Base-by-base conservation (phyloP, 2,113 vertebrate genomes). In the Phylloscopus trochiloides region DNA sequence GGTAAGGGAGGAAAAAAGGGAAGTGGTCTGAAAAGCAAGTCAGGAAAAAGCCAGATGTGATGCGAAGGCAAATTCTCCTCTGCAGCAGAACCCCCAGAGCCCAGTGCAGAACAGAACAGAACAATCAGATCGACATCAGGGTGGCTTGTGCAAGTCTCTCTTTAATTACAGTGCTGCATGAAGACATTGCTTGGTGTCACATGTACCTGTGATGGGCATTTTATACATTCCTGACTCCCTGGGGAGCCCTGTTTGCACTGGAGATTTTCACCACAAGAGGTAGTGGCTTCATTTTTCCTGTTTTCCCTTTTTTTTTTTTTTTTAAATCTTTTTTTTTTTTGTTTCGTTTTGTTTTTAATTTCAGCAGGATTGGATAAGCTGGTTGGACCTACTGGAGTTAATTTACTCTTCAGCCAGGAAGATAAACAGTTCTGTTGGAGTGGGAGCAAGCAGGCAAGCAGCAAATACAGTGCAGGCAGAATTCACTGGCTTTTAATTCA, bases 121-220 rank as follows among this genome's bases (percentile, higher is more conserved):
- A 38, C 20, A 94, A 74, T 3, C 71, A 70, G 34, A 28, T 5
- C 0, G 10, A 90, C 81, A 74, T 57, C 87, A 17, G 62, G 48
- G 67, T 31, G 86, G 58, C 87, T 94, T 93, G 71, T 96, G 93
- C 73, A 96, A 88, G 82, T 96, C 78, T 90, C 81, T 90, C 1
- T 96, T 95, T 96, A 97, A 96, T 96, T 18, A 90, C 94, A 96
- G 90, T 50, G 85, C 86, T 76, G 88, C 85, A 50, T 80, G 95
- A 38, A 52, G 88, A 96, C 95, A 93, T 83, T 71, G 43, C 51
- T 68, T 74, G 92, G 82, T 86, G 86, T 54, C 87, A 61, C 71
- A 76, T 1, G 50, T 34, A 72, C 45, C 78, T 57, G 63, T 34
- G 73, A 68, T 45, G 91, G 62, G 52, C 57, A 47, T 92, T 82